A percentile compares a stretch with the other conserved stretches of the same genome.
Evolutionary conservation across 2,113 vertebrate genomes (phyloP).

Genomic region (Eubucco bourcierii): DNA sequence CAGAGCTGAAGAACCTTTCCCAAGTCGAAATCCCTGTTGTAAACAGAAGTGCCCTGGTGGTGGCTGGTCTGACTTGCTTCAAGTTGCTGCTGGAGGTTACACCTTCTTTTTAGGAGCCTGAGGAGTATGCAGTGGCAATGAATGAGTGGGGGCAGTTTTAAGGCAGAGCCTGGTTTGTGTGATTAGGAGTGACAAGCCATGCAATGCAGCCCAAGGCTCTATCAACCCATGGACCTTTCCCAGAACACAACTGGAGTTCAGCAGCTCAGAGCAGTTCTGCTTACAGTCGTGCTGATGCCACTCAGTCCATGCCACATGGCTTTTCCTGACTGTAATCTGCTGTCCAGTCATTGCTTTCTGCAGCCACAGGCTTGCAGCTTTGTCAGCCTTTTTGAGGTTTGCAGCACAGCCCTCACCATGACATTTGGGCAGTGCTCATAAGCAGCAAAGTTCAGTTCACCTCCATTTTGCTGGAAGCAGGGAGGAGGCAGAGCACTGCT

Average conservation of each 20-base stretch:
- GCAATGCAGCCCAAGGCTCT: background rate
- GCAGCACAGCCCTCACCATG: background rate
- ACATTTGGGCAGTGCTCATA: background rate
- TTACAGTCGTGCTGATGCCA: rapidly evolving
- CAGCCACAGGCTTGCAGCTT: background rate
- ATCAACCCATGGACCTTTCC: background rate
- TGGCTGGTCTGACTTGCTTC: background rate
- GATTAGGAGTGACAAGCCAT: background rate
- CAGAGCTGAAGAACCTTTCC: background rate
- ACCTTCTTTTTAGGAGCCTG: background rate
- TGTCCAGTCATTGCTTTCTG: background rate
- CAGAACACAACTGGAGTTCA: background rate
- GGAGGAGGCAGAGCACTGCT: background rate
- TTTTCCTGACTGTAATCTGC: background rate
- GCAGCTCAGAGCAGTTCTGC: background rate
- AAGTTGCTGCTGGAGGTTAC: background rate
- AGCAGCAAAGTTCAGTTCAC: background rate
- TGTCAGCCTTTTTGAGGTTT: background rate
- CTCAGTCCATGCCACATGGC: background rate
- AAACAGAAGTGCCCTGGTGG: background rate
- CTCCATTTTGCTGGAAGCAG: background rate
- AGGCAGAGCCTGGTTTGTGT: background rate
- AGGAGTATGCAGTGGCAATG: background rate
- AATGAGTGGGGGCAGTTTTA: background rate
- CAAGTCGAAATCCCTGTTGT: background rate